phyloP scores from a whole-genome alignment of 37 sponge, comb jelly and placozoan species.

The Lycopodina hypogea region DNA sequence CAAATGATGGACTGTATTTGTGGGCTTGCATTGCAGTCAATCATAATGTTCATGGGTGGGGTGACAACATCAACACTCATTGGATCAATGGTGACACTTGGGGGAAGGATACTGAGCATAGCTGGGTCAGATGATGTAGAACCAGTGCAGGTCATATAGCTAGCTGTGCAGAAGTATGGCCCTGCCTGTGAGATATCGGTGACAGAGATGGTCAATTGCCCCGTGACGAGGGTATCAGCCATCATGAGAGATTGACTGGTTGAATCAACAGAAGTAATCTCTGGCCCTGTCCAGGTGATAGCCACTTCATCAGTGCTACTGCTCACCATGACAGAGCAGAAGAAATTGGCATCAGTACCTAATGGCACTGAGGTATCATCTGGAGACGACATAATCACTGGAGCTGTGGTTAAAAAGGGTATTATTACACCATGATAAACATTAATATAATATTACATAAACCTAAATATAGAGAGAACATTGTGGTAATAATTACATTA shows the following conservation, averaged over 20 bases:
- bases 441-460: no score
- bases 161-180: constrained; percentile 6
- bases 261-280: neutral
- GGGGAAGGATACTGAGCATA: neutral
- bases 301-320: neutral
- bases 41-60: neutral
- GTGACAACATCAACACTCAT: neutral
- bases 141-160: neutral
- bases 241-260: neutral
- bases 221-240: neutral
- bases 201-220: neutral
- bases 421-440: no score
- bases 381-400: neutral
- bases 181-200: neutral
- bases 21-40: constrained; percentile 3
- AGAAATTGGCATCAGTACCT: constrained; percentile 9
- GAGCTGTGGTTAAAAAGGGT: constrained; percentile 6
- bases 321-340: constrained; percentile 27
- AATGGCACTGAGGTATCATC: neutral
- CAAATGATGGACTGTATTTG: neutral
- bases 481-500: no score
- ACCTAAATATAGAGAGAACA: no score
- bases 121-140: neutral
- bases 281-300: constrained; percentile 31
- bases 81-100: neutral